phyloP scores from a whole-genome alignment of 2,797 vertebrate species.

The Sebastes steindachneri region DNA sequence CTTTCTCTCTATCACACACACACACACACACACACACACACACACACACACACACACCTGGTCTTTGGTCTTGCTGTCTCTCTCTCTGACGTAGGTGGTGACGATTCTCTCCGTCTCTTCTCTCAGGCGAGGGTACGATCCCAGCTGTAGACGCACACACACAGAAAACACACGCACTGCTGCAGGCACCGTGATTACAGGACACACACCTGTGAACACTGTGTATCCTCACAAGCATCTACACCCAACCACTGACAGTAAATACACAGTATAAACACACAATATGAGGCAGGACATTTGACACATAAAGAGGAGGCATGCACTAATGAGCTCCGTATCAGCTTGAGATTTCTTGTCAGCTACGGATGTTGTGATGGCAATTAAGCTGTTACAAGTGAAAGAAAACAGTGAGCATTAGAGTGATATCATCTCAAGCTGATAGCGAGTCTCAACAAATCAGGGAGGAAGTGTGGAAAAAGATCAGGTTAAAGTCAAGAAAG shows the following conservation, averaged over 20 bases:
- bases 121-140: conserved; percentile 90
- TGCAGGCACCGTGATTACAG: conserved; percentile 51
- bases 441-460: conserved; percentile 11
- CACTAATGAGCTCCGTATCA: conserved; percentile 20
- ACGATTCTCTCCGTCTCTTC: conserved; percentile 96
- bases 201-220: conserved; percentile 14
- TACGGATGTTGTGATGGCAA: neutral
- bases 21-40: conserved; percentile 68
- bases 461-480: conserved; percentile 1
- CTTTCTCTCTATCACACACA: neutral
- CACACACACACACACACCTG: conserved; percentile 83
- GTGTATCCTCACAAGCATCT: neutral
- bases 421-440: conserved; percentile 26
- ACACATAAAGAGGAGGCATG: conserved; percentile 32
- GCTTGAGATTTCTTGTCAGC: conserved; percentile 26
- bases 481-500: conserved; percentile 20
- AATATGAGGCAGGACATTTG: neutral
- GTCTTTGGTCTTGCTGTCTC: conserved; percentile 94
- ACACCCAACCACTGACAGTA: neutral
- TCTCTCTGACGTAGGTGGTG: conserved; percentile 91
- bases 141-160: conserved; percentile 80
- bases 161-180: conserved; percentile 40
- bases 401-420: neutral
- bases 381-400: neutral
- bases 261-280: conserved; percentile 4